Evolutionary conservation across 2,797 vertebrate genomes (phyloP), one percentile per base, ranked within the genome.

Genomic region (Acipenser oxyrinchus): DNA sequence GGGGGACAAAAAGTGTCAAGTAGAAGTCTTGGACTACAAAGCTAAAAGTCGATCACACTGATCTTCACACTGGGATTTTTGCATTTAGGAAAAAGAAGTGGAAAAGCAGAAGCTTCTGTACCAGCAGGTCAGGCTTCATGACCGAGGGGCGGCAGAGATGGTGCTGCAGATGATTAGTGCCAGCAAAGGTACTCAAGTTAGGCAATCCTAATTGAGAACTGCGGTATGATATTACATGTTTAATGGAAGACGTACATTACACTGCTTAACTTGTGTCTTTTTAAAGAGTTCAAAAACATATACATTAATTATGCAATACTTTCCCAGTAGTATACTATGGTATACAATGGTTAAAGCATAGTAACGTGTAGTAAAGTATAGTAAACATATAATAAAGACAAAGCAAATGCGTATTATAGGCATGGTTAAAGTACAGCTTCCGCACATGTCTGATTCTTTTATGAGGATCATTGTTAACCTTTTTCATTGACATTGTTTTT

Each of bases 71-170:
- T 63, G 6, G n/a, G 4, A 3, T 12, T 62, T 78, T 84, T 85
- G 74, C 80, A 55, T 85, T 80, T 74, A 98, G 95, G 95, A 98
- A 78, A 98, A 98, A 60, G 95, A 98, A 83, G 96, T 97, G 95
- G 95, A 98, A 83, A 98, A 98, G 74, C 95, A 98, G 79, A 98
- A 96, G 78, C 85, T 97, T 69, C 80, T 98, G 3, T 98, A 98
- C 78, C 95, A 98, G 71, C 95, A 98, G 87, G 95, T 95, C 69
- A 87, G 95, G 66, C 84, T 98, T 0, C 95, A 98, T 0, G 94
- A 97, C 73, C 90, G 95, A 0, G 95, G 94, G 6, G 95, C 95
- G 49, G 95, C 95, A 0, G 94, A 98, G 78, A 98, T 98, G 95
- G 95, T 98, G 48, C 86, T 98, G 2, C 95, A 97, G 76, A 98